A percentile compares a stretch with the other conserved stretches of the same genome.
phyloP scores from a whole-genome alignment of 2,888 invertebrate species.

The Norana najaformis region DNA sequence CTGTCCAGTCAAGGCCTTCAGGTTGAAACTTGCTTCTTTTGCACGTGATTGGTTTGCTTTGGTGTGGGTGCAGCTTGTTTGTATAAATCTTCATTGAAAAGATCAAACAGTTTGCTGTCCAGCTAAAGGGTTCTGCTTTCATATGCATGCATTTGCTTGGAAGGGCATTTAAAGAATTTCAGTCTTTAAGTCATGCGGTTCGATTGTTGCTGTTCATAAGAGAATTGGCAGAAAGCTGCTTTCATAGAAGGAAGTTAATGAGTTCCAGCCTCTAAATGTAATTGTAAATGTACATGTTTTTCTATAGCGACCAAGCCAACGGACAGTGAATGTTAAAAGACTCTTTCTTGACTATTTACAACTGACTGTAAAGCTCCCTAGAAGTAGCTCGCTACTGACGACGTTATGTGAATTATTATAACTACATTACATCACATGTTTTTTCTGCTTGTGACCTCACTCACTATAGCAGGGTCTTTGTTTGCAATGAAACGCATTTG shows the following conservation, averaged over 20 bases:
- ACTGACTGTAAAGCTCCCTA: no score
- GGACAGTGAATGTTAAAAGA: no score
- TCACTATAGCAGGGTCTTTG: no score
- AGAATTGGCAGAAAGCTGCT: background rate
- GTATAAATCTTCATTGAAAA: background rate
- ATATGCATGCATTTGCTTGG: background rate
- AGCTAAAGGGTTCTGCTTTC: background rate
- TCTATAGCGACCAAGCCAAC: no score
- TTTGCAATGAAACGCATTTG: no score
- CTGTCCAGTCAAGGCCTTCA: background rate
- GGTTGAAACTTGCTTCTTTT: background rate
- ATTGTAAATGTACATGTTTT: no score
- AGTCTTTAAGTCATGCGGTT: background rate
- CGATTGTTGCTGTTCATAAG: background rate
- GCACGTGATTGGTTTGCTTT: background rate
- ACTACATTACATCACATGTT: no score
- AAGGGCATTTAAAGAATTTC: background rate
- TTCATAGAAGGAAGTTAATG: background rate
- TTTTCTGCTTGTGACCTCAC: no score
- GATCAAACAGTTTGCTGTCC: background rate
- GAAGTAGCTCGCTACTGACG: no score
- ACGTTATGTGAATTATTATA: no score
- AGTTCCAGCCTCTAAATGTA: background rate
- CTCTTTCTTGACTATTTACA: no score
- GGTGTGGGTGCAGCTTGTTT: background rate